A percentile compares a stretch with the other conserved stretches of the same genome.
phyloP scores from a whole-genome alignment of 2,113 vertebrate species.

The Emydura subglobosa region DNA sequence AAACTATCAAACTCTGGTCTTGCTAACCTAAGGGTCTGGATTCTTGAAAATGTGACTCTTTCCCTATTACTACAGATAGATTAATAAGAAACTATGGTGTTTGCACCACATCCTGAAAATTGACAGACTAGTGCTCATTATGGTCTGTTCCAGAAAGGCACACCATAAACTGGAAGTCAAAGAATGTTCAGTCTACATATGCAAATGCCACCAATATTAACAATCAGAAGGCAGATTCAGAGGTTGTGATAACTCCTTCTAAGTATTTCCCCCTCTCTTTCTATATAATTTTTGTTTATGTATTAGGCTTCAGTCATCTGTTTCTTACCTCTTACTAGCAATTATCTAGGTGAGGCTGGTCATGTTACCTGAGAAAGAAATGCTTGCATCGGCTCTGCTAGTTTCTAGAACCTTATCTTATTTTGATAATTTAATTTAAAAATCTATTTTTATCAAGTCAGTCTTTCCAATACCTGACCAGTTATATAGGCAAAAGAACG shows the following conservation, averaged over 20 bases:
- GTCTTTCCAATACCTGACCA: not conserved
- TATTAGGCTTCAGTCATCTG: not conserved
- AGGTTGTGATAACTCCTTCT: not conserved
- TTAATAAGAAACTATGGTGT: too few relatives aligned
- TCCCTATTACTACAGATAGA: too few relatives aligned
- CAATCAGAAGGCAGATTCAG: not conserved
- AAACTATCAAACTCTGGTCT: too few relatives aligned
- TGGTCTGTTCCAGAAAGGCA: not conserved
- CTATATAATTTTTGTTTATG: not conserved
- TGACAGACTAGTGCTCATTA: not conserved
- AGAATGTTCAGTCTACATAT: too few relatives aligned
- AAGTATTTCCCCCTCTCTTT: not conserved
- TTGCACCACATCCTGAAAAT: not conserved
- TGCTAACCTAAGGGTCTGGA: too few relatives aligned
- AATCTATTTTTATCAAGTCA: not conserved
- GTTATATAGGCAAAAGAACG: not conserved
- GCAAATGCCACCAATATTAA: not conserved
- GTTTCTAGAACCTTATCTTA: not conserved
- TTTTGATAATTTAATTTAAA: not conserved
- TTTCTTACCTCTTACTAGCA: not conserved
- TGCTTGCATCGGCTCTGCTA: not conserved
- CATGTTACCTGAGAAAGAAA: not conserved
- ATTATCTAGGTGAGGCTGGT: not conserved
- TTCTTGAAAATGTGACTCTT: too few relatives aligned
- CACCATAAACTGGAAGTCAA: not conserved